Conservation (phyloP, 1,140 invertebrate species). For the Ceratina japonica region DNA sequence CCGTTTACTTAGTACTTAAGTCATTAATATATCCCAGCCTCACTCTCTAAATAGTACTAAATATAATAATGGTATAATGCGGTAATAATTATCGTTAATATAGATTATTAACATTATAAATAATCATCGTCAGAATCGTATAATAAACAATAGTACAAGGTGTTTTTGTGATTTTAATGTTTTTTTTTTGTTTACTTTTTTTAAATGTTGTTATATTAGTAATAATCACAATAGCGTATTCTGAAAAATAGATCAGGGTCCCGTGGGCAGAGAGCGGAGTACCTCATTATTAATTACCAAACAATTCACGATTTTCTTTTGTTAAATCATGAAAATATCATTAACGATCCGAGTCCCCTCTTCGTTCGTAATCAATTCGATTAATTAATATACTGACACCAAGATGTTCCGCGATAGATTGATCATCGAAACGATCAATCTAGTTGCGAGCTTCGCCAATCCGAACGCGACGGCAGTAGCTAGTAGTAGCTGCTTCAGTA, state of each 20-base stretch:
- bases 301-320: background rate
- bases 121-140: conserved; percentile 68
- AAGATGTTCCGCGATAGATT: too few species aligned
- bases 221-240: conserved; percentile 80
- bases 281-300: conserved; percentile 38
- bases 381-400: background rate
- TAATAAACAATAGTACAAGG: conserved; percentile 69
- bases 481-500: conserved; percentile 13
- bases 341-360: background rate
- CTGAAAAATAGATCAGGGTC: conserved; percentile 80
- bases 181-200: conserved; percentile 58
- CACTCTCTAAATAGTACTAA: conserved; percentile 76
- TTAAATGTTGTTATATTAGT: conserved; percentile 76
- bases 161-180: conserved; percentile 67
- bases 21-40: conserved; percentile 76
- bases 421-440: background rate
- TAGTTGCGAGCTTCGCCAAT: background rate
- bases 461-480: background rate
- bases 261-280: conserved; percentile 75
- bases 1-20: conserved; percentile 71
- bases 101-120: conserved; percentile 71
- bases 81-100: conserved; percentile 72
- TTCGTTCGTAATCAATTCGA: conserved; percentile 2
- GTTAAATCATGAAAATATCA: too few species aligned
- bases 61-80: conserved; percentile 77